Conservation (phyloP, 2,888 invertebrate genomes). For the Psylliodes chrysocephalus region DNA sequence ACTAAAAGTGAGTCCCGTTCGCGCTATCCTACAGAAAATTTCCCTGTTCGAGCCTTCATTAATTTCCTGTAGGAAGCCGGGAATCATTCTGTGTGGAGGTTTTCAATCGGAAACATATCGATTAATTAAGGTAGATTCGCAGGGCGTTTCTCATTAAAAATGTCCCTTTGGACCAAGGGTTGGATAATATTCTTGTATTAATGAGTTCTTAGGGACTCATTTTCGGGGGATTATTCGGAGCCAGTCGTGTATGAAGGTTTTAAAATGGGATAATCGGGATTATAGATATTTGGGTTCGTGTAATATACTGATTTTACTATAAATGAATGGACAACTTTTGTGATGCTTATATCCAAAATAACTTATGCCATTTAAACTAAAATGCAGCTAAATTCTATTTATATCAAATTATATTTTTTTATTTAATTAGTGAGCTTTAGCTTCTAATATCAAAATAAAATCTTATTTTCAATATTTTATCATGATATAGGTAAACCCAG, state of each 20-base stretch:
- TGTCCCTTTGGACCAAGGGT: slow-evolving; percentile 27
- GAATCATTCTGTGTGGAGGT: slow-evolving; percentile 7
- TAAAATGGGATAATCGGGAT: slow-evolving; percentile 10
- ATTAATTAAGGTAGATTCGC: slow-evolving; percentile 22
- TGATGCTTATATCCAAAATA: too few species aligned
- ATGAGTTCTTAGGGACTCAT: slow-evolving; percentile 28
- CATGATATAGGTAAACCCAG: too few species aligned
- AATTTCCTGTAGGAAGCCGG: slow-evolving; percentile 15
- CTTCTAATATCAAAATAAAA: too few species aligned
- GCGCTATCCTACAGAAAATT: neutral
- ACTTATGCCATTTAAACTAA: too few species aligned
- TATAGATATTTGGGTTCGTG: slow-evolving; percentile 12
- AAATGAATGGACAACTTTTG: too few species aligned
- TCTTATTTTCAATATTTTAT: too few species aligned
- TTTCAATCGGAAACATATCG: slow-evolving; percentile 26
- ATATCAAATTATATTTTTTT: too few species aligned
- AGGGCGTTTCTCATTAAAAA: slow-evolving; percentile 26
- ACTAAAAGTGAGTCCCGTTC: neutral
- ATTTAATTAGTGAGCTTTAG: too few species aligned
- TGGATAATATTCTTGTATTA: slow-evolving; percentile 29
- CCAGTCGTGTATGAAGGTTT: slow-evolving; percentile 3
- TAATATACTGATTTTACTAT: too few species aligned
- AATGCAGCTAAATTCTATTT: too few species aligned
- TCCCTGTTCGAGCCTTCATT: neutral
- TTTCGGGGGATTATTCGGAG: slow-evolving; percentile 23